phyloP scores from a whole-genome alignment of 2,113 vertebrate genomes.

The Pithys albifrons region DNA sequence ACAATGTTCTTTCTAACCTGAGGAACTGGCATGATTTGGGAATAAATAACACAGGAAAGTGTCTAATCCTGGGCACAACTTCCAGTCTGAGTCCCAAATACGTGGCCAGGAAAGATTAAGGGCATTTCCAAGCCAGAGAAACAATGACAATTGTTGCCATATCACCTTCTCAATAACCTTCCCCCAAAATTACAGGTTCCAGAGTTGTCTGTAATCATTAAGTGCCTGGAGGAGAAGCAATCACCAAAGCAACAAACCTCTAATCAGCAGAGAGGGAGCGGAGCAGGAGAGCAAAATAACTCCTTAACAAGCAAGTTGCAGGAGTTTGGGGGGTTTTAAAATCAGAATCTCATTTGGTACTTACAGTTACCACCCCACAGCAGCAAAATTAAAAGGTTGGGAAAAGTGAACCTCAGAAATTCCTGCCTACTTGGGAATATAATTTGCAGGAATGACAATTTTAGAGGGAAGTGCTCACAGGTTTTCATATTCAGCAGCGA shows the following conservation, averaged over 20 bases:
- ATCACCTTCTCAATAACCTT: slow-evolving; percentile 59
- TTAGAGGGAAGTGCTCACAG: neutral
- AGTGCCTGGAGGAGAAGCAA: slow-evolving; percentile 9
- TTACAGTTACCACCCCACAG: neutral
- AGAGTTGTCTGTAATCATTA: slow-evolving; percentile 53
- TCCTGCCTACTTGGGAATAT: neutral
- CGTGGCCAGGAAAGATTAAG: neutral
- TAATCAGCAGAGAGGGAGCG: slow-evolving; percentile 23
- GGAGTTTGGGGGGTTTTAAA: neutral
- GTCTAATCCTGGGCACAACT: neutral
- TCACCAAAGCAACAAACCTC: slow-evolving; percentile 29
- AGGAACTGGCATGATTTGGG: accelerated
- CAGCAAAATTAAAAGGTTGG: neutral
- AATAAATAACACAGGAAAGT: neutral
- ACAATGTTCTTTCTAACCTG: neutral
- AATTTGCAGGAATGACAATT: neutral
- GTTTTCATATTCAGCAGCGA: neutral
- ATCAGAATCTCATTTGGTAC: neutral
- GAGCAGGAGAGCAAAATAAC: slow-evolving; percentile 4
- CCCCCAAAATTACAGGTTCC: slow-evolving; percentile 18
- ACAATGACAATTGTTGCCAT: neutral
- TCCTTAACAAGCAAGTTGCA: neutral
- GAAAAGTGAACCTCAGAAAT: neutral
- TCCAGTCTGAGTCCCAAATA: neutral
- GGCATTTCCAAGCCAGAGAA: neutral